Evolutionary conservation across 2,888 invertebrate genomes (phyloP).

Genomic region (Subacronicta megacephala): DNA sequence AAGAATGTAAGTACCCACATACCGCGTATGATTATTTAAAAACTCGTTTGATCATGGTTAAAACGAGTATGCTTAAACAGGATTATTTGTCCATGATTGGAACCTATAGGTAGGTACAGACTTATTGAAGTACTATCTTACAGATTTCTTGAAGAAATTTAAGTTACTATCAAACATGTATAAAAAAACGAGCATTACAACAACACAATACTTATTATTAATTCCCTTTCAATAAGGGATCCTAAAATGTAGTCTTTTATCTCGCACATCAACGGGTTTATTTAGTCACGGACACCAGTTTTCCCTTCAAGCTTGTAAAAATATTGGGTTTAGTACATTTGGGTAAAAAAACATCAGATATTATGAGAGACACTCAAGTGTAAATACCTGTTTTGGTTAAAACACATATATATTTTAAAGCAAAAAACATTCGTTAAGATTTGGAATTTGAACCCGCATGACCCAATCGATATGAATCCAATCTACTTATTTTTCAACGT

Average conservation of each 20-base stretch:
- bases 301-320: slow-evolving; percentile 16
- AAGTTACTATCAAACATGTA: too few relatives aligned
- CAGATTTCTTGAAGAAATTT: background rate
- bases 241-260: slow-evolving; percentile 40
- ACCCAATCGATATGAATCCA: slow-evolving; percentile 2
- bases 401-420: background rate
- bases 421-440: slow-evolving; percentile 1
- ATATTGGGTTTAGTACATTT: slow-evolving; percentile 25
- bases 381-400: slow-evolving; percentile 11
- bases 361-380: background rate
- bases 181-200: slow-evolving; percentile 4
- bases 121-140: too few relatives aligned
- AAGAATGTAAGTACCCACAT: slow-evolving; percentile 42
- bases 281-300: slow-evolving; percentile 39
- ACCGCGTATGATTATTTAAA: slow-evolving; percentile 40
- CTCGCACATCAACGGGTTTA: slow-evolving; percentile 49
- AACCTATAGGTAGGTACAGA: slow-evolving; percentile 26
- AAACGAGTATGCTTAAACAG: slow-evolving; percentile 47
- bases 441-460: slow-evolving; percentile 6
- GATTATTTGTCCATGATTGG: slow-evolving; percentile 45
- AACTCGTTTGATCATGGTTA: slow-evolving; percentile 48
- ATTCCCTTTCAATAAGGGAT: slow-evolving; percentile 26
- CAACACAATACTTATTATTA: too few relatives aligned
- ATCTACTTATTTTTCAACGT: too few relatives aligned
- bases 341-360: slow-evolving; percentile 7